Conservation (phyloP, 2,888 invertebrate species). For the Trissonchulus latispiculum region DNA sequence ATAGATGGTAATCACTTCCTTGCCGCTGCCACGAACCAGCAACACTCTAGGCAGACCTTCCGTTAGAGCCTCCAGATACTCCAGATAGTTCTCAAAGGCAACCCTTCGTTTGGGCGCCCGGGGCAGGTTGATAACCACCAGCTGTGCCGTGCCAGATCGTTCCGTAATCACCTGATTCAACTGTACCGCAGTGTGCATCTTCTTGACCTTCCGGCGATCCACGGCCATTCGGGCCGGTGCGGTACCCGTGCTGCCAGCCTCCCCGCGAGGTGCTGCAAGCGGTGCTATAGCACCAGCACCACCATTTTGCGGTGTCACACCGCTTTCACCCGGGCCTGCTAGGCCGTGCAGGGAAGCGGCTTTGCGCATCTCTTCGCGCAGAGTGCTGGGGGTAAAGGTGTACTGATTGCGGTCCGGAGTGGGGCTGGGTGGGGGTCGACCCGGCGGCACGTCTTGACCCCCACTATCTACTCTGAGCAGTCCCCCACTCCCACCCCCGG, state of each 20-base stretch:
- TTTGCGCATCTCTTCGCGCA: background rate
- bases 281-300: background rate
- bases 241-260: too few species aligned
- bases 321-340: too few species aligned
- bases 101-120: conserved; percentile 67
- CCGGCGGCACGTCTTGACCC: too few species aligned
- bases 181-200: conserved; percentile 98
- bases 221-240: background rate
- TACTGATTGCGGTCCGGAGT: background rate
- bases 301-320: background rate
- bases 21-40: conserved; percentile 93
- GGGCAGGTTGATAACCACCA: conserved; percentile 95
- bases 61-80: conserved; percentile 93
- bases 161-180: conserved; percentile 94
- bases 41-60: conserved; percentile 89
- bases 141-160: conserved; percentile 88
- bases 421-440: too few species aligned
- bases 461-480: too few species aligned
- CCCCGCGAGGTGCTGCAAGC: background rate
- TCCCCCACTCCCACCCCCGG: too few species aligned
- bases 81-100: conserved; percentile 59
- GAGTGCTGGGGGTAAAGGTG: conserved; percentile 7
- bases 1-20: conserved; percentile 98
- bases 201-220: conserved; percentile 57
- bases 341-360: too few species aligned